These are phyloP conservation scores for Alitta virens DNA, from an alignment of 2,888 invertebrate genomes.

Conservation along the genomic window DNA sequence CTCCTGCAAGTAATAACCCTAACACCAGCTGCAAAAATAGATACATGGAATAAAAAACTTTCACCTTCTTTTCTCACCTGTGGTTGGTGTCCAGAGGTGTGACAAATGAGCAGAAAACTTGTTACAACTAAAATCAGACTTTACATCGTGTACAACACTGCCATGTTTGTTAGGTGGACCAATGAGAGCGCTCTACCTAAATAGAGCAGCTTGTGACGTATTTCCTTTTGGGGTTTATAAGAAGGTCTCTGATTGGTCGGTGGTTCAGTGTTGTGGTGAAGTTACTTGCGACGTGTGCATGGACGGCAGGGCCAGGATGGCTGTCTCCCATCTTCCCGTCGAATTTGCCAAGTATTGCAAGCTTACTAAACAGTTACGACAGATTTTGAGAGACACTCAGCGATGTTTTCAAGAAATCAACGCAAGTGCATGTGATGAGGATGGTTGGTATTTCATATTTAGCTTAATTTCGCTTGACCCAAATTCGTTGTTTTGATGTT, in stretches of 20 bases:
- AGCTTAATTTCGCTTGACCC: neutral
- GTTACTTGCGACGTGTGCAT: no score
- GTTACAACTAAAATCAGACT: no score
- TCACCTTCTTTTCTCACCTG: no score
- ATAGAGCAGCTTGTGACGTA: no score
- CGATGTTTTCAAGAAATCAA: constrained; percentile 24
- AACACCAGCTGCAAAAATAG: no score
- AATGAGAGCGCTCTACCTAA: neutral
- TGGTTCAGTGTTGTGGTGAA: no score
- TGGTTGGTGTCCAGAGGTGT: no score
- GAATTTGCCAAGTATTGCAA: constrained; percentile 15
- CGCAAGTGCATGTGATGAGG: neutral
- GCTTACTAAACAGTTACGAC: constrained; percentile 16
- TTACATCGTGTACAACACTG: neutral
- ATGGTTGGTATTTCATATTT: neutral
- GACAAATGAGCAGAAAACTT: no score
- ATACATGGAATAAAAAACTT: no score
- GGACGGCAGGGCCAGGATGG: neutral
- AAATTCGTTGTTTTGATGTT: neutral
- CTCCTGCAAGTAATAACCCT: no score
- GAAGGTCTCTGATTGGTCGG: no score
- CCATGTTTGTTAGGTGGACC: neutral
- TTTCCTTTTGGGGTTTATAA: no score
- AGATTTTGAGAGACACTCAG: constrained; percentile 15
- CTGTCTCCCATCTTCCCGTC: constrained; percentile 3